Evolutionary conservation across 2,888 invertebrate genomes (phyloP), one percentile per base, ranked within the genome.

Genomic region (Salticus scenicus): DNA sequence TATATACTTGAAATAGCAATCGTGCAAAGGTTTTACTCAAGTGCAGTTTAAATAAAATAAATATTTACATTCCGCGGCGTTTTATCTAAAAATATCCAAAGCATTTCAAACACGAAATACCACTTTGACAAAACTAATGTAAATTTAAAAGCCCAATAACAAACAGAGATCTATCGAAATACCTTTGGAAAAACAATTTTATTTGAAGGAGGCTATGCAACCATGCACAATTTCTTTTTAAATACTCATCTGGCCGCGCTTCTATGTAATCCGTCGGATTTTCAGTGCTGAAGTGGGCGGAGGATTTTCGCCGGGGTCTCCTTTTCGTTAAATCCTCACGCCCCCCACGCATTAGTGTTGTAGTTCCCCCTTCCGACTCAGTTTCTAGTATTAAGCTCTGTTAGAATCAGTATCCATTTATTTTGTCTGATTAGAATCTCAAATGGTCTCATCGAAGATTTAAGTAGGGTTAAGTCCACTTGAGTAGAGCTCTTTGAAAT

Each of bases 201-300:
- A 14, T 37, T 10, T 67, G 20, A 17, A 67, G 28, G 37, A 67
- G 33, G 33, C 12, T 67, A 20, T 67, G n/a, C n/a, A 33, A 42
- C 51, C 70, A 57, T 28, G 28, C 63, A 28, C 57, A 41, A 47
- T 67, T 33, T 67, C 67, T 67, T 33, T 20, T 67, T 33, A 67
- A 67, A 67, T 33, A 67, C 67, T 67, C 67, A 37, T 37, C 37
- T 33, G 67, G 33, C 7, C 67, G 33, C 42, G 31, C 47, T 31
- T 67, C 37, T 41, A 20, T 31, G 77, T 73, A 73, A 80, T 80
- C 80, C 33, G 31, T 51, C 47, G 73, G 73, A 80, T 73, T 80
- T 80, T 73, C 66, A 80, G 72, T 73, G 73, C 33, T 72, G 33
- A 80, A 80, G 80, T 73, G 80, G 80, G 69, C 47, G 47, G 72